Conservation (phyloP, 1,140 invertebrate genomes). For the Gerris buenoi region DNA sequence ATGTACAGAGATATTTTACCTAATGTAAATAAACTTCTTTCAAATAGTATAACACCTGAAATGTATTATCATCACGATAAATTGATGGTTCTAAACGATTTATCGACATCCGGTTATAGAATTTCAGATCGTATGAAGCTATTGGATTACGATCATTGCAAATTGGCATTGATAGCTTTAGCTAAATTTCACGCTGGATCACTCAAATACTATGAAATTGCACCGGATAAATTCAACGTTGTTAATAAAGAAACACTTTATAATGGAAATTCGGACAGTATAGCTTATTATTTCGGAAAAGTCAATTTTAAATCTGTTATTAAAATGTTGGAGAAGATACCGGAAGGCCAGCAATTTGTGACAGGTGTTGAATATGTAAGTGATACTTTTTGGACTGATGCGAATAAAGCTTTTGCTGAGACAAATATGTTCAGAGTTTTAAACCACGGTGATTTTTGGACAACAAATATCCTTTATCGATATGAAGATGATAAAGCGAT, state of each 20-base stretch:
- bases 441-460: slow-evolving; percentile 3
- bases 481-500: background rate
- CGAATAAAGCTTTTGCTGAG: background rate
- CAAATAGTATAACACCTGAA: background rate
- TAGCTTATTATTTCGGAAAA: background rate
- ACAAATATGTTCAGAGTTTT: background rate
- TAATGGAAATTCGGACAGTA: background rate
- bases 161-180: background rate
- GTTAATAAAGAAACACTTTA: background rate
- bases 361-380: background rate
- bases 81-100: background rate
- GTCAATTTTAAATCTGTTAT: background rate
- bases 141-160: background rate
- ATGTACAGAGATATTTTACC: background rate
- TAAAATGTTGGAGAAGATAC: background rate
- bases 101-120: background rate
- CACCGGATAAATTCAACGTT: background rate
- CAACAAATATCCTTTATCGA: background rate
- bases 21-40: background rate
- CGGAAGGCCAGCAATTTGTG: background rate
- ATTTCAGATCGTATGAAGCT: background rate
- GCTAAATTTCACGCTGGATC: background rate
- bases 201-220: background rate
- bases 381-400: background rate
- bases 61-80: background rate